Evolutionary conservation across 2,797 vertebrate genomes (phyloP), one percentile per base, ranked within the genome.

Genomic region (Phyllotis vaccarum): DNA sequence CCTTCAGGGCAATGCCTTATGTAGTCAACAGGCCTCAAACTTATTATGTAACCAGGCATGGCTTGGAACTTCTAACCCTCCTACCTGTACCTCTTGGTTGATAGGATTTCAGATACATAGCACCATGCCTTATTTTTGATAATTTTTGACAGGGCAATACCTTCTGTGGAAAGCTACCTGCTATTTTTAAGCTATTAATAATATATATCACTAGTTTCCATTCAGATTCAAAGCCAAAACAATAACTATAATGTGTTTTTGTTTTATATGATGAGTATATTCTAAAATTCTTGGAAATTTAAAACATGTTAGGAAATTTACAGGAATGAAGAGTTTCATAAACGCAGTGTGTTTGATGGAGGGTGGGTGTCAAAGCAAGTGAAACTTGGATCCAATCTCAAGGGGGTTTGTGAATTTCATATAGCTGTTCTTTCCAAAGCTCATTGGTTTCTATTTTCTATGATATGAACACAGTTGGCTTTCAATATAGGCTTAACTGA

Each of bases 221-320:
- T 58, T 94, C 68, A 64, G 66, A 83, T 80, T 54, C 52, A 40
- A 40, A 93, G 34, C 37, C 64, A 5, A 91, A 94, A 83, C 49
- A 91, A 66, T 90, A 78, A 91, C 56, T 46, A 0, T 81, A 82
- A 49, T 1, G 13, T 83, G 31, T 70, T 81, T 52, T 64, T 83
- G 12, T 86, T 91, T 79, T 81, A 24, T 91, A 7, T 75, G 0
- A 89, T 54, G 75, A 34, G 5, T 81, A 4, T 94, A 74, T 95
- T 86, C 49, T n/a, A 83, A 88, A 74, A 74, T 19, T 85, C 90
- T 89, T 83, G 19, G 86, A 85, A 82, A 94, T 91, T 81, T 90
- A 75, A 92, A 78, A 1, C 72, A 60, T 93, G 64, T 80, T 91
- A 89, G n/a, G 54, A 95, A 96, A 91, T 89, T 76, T 72, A 78